Percentiles rank a stretch among this genome's conserved stretches.
phyloP scores from a whole-genome alignment of 2,113 vertebrate genomes.

The Apteryx mantelli region DNA sequence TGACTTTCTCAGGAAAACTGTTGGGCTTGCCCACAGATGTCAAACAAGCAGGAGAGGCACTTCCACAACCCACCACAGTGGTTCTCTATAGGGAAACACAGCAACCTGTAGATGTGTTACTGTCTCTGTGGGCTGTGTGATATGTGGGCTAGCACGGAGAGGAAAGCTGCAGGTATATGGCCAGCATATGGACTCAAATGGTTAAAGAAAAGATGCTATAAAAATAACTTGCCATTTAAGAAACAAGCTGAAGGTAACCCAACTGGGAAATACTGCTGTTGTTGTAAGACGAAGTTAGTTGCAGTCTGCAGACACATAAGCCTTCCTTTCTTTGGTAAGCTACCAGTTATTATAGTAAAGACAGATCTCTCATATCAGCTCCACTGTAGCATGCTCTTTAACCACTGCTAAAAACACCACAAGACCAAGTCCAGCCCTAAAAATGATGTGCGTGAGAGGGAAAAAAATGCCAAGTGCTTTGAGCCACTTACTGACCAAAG shows the following conservation, averaged over 20 bases:
- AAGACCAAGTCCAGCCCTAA: neutral
- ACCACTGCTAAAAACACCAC: neutral
- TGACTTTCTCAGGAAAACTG: neutral
- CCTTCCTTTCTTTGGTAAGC: neutral
- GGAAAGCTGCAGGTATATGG: neutral
- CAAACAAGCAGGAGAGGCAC: neutral
- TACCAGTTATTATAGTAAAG: neutral
- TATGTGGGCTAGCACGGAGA: neutral
- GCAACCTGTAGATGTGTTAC: fast-evolving
- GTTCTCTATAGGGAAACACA: neutral
- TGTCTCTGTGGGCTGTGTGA: neutral
- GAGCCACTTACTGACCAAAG: neutral
- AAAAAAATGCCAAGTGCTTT: neutral
- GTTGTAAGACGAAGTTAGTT: neutral
- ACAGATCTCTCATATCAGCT: neutral
- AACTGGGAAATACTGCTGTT: neutral
- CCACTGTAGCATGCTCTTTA: neutral
- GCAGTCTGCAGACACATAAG: neutral
- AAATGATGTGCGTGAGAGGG: neutral
- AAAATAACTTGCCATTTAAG: neutral
- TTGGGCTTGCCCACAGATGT: neutral
- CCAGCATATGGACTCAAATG: neutral
- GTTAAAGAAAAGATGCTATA: neutral
- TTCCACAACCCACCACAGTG: neutral
- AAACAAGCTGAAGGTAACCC: neutral